Base-by-base conservation (phyloP, 2,888 invertebrate genomes). In the Lasioglossum marginatum region DNA sequence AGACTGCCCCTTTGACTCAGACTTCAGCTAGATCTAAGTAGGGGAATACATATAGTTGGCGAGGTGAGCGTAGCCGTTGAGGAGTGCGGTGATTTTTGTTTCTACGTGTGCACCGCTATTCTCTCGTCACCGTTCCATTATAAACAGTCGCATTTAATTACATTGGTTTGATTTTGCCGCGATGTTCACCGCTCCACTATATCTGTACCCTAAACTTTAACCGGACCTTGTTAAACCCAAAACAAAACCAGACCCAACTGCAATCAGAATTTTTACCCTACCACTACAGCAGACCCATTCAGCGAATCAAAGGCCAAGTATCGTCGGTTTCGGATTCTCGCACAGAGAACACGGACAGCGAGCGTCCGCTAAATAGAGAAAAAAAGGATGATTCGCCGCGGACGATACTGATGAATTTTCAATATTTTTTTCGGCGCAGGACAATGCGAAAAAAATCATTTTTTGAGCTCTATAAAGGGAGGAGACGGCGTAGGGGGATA, bases 361-460 rank as follows among this genome's bases (percentile, higher is more conserved):
- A 14, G 4, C n/a, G 60, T 12, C 0, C 60, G 60, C 27, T 60
- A 60, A 60, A 60, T 31, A 27, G 27, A 60, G 27, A 34, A 34
- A 66, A 66, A 19, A 34, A 8, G 27, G 16, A 31, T 27, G 16
- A 66, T 19, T 8, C 34, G 19, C 19, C 31, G 16, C 34, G 31
- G 6, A 2, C 14, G 66, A 34, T 66, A n/a, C 68, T 68, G 68
- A 68, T 68, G 68, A 23, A 68, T 68, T 68, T 68, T 68, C 68
- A 68, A 68, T 68, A 37, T 68, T n/a, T 68, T 68, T 68, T 68
- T 68, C 68, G 4, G 4, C 34, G 8, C 2, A 8, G 31, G 43
- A 43, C 27, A 43, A 71, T 27, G 40, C 23, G 43, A 27, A 45
- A 45, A 45, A 52, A 74, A 74, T 52, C 31, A 74, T 74, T 74